Base-by-base conservation (phyloP, 1,140 invertebrate species). In the Trichonephila inaurata region DNA sequence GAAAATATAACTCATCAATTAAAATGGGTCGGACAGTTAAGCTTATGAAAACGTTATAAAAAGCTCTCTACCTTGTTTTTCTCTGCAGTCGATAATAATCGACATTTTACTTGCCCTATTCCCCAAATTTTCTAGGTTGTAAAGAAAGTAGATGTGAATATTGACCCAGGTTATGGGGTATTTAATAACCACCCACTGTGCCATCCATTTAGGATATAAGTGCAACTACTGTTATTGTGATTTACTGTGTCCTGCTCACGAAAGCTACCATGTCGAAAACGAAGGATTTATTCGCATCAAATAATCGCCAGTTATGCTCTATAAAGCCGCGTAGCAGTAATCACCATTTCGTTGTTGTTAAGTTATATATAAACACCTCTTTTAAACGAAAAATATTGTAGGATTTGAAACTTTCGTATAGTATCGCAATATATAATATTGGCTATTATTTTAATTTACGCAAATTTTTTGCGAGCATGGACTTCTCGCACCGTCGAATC, bases 161-260 rank as follows among this genome's bases (percentile, higher is more conserved):
- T 51, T 12, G 51, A 51, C 51, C 51, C 51, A 51, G 51, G 51
- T 3, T 51, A 51, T 51, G 51, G 51, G 51, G 5, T 51, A 51
- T 10, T 69, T 69, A 24, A 10, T 2, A n/a, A 24, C 66, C 66
- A 12, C 66, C 24, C n/a, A 14, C 66, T 24, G 8, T 69, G 24
- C 8, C 66, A 12, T 24, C 24, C 21, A 24, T 24, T 69, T 21
- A 12, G 12, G n/a, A n/a, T 69, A 24, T 24, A 24, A 69, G 24
- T 69, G 24, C 66, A 69, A 24, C 66, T 69, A 69, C 66, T 24
- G 21, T 69, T 69, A n/a, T 28, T 69, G 12, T 28, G 66, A 69
- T 69, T 69, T 69, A 69, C n/a, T 69, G n/a, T 69, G 66, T 69
- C 66, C 66, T 51, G n/a, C 66, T 69, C 66, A 14, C 66, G 66